Base-by-base conservation (phyloP, 1,140 invertebrate species). In the Gonatopus flavifemur region DNA sequence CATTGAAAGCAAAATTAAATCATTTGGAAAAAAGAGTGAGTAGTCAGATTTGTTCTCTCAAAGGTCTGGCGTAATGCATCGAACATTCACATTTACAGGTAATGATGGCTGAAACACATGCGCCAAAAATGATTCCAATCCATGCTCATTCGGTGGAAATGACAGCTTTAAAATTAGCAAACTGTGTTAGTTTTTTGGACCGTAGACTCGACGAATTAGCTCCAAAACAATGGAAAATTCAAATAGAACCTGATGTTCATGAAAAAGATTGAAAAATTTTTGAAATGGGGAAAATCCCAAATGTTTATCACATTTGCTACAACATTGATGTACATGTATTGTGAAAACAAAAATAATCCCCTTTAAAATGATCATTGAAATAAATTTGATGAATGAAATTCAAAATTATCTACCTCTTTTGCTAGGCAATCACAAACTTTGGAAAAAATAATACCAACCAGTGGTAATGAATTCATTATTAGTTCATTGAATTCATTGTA, bases 151-250 rank as follows among this genome's bases (percentile, higher is more conserved):
- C 60, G 31, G 54, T 70, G 10, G 64, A 74, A 59, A 64, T 67
- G n/a, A 58, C 60, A 18, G 63, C 60, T 24, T 40, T 59, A 13
- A 57, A 66, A 30, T 55, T 74, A 24, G 31, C 61, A 10, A 67
- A 59, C 40, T 71, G 69, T 31, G 57, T 74, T n/a, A 61, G 51
- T 45, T 71, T 67, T 57, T 57, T 74, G 38, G 68, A 74, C 45
- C 60, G 61, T 36, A 57, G 69, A 50, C 39, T 74, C 1, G 69
- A 72, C 28, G 72, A 74, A 57, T 55, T 74, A 20, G 35, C 56
- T 13, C 72, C 72, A 10, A 13, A 44, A n/a, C 55, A 65, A n/a
- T 74, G 68, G 72, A 68, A 68, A 57, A 45, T 44, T 44, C 49
- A 69, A 54, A 53, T 70, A 37, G 55, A 41, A 41, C 19, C 39